Evolutionary conservation across 2,888 invertebrate genomes (phyloP).

Genomic region (Tromatobia lineatoria): DNA sequence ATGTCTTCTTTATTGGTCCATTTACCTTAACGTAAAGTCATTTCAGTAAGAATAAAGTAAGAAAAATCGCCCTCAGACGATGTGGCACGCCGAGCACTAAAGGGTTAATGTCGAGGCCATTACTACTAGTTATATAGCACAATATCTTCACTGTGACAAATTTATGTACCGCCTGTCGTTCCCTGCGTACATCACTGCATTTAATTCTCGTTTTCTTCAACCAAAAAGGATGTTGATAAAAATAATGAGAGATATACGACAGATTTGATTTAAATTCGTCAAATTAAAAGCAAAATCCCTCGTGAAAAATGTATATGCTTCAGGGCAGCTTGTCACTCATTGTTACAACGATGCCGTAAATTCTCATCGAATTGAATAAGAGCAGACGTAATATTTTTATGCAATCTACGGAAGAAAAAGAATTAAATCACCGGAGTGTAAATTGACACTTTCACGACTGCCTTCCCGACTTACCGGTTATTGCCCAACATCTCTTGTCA

Average conservation of each 20-base stretch:
- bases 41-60: too few relatives aligned
- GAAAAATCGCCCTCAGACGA: too few relatives aligned
- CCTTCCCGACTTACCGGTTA: not conserved
- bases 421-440: not conserved
- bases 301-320: not conserved
- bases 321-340: not conserved
- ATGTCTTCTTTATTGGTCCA: too few relatives aligned
- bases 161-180: not conserved
- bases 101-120: too few relatives aligned
- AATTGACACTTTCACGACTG: constrained; percentile 1
- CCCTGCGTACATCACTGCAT: not conserved
- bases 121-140: not conserved
- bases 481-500: not conserved
- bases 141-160: not conserved
- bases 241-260: too few relatives aligned
- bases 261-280: too few relatives aligned
- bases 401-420: not conserved
- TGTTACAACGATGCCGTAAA: not conserved
- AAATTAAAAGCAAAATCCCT: too few relatives aligned
- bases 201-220: not conserved
- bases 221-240: not conserved
- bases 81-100: too few relatives aligned
- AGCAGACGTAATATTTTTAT: not conserved
- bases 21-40: too few relatives aligned
- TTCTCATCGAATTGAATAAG: not conserved